A percentile compares a stretch with the other conserved stretches of the same genome.
Conservation (phyloP, 2,888 invertebrate species). For the Scaptomyza cyrtandrae region DNA sequence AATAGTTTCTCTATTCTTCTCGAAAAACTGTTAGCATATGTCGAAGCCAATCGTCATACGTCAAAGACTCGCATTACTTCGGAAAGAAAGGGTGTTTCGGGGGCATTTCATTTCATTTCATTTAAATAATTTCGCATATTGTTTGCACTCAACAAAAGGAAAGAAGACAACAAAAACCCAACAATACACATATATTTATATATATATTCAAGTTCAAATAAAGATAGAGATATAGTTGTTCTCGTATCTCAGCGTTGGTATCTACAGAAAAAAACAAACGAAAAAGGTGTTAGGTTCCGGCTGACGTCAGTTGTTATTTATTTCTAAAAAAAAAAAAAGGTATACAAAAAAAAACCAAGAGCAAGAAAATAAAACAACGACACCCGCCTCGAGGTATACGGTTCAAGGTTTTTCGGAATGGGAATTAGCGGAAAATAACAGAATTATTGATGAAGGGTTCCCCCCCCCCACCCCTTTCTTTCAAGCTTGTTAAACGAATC, state of each 20-base stretch:
- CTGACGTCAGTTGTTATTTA: slow-evolving; percentile 63
- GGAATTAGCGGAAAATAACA: neutral
- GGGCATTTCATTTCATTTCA: slow-evolving; percentile 49
- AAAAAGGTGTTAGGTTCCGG: slow-evolving; percentile 68
- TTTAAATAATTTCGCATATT: slow-evolving; percentile 76
- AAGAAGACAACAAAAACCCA: slow-evolving; percentile 19
- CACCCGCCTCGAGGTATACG: neutral
- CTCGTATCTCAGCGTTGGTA: slow-evolving; percentile 48
- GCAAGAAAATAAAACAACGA: neutral
- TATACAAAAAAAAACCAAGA: slow-evolving; percentile 14
- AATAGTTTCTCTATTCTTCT: neutral
- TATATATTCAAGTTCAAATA: neutral
- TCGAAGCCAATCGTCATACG: slow-evolving; percentile 37
- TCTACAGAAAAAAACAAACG: slow-evolving; percentile 21
- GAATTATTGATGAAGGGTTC: neutral
- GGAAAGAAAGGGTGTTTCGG: slow-evolving; percentile 1
- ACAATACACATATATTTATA: neutral
- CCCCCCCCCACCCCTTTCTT: neutral
- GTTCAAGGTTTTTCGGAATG: slow-evolving; percentile 14
- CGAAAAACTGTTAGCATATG: slow-evolving; percentile 9
- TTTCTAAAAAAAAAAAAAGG: slow-evolving; percentile 3
- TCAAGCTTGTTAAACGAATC: neutral
- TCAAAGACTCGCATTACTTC: slow-evolving; percentile 34
- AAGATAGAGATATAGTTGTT: slow-evolving; percentile 44
- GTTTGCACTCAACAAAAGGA: slow-evolving; percentile 65